Base-by-base conservation (phyloP, 1,140 invertebrate genomes). In the Homarus americanus region DNA sequence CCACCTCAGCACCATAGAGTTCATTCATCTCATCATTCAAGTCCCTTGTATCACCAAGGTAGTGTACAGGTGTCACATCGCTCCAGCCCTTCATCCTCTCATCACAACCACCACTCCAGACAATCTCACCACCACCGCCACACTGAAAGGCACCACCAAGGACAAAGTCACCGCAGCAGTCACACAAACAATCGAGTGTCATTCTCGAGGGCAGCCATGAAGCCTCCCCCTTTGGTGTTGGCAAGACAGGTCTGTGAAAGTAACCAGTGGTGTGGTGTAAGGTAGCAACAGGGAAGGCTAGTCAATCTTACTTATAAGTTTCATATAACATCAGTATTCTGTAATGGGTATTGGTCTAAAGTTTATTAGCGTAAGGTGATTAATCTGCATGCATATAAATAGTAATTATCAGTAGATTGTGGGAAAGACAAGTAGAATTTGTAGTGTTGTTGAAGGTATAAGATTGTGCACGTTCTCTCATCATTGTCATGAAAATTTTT, bases 201-300 rank as follows among this genome's bases (percentile, higher is more conserved):
- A 85, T 85, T 85, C 72, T 75, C 83, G 75, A 85, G 90, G 36
- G 28, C 58, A 44, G 72, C 38, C 5, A 75, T 86, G 79, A 91
- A 91, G 38, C 90, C 90, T 80, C 83, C 90, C 32, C 90, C 76
- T 20, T 38, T 91, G 82, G 90, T 86, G 20, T 63, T 91, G 34
- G 90, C 90, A 28, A 84, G 90, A 49, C 90, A 91, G 90, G 90
- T 91, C 40, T 66, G 89, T 87, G 72, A 36, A 69, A 69, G n/a
- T 69, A 69, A 28, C 24, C 63, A 69, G 12, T 69, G 28, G 4
- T 69, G 63, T 69, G 24, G 4, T 63, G 24, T 17, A 17, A 3
- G 10, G 7, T 58, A 58, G 53, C 53, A 58, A 58, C 0, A 17
- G 63, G 63, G 63, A 32, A 69, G 63, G 5, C 7, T 28, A 69